Conservation (phyloP, 2,797 vertebrate genomes). For the Acanthopagrus latus region DNA sequence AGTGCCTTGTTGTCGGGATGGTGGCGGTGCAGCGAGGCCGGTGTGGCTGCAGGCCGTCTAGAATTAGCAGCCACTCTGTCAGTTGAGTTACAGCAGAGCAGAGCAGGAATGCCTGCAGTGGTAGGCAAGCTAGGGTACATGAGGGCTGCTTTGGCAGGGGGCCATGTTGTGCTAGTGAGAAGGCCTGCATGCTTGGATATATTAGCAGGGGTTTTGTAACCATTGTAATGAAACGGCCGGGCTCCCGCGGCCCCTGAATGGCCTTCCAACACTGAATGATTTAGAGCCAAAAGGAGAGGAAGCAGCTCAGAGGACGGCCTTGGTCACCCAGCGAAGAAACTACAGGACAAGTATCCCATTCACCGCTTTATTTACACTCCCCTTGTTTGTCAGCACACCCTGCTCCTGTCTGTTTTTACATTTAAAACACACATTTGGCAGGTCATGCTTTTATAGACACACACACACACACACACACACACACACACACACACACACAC, state of each 20-base stretch:
- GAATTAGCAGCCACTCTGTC: constrained; percentile 63
- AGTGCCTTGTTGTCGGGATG: constrained; percentile 18
- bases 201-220: constrained; percentile 80
- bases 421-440: constrained; percentile 51
- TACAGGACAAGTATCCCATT: constrained; percentile 66
- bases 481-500: constrained; percentile 15
- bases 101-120: constrained; percentile 66
- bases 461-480: constrained; percentile 19
- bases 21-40: constrained; percentile 12
- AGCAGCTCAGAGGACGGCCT: constrained; percentile 46
- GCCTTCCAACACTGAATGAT: constrained; percentile 61
- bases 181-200: constrained; percentile 78
- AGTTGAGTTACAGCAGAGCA: constrained; percentile 50
- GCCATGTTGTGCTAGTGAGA: constrained; percentile 80
- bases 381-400: constrained; percentile 64
- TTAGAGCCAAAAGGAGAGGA: constrained; percentile 61
- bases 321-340: constrained; percentile 48
- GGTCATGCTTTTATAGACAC: constrained; percentile 34
- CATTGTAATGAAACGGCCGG: constrained; percentile 71
- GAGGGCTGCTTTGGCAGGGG: constrained; percentile 72
- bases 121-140: constrained; percentile 56
- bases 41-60: constrained; percentile 35
- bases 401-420: constrained; percentile 45
- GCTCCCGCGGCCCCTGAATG: constrained; percentile 65
- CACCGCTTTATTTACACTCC: constrained; percentile 64